Evolutionary conservation across 2,797 vertebrate species (phyloP), one percentile per base, ranked within the genome.

Genomic region (Dallia pectoralis): DNA sequence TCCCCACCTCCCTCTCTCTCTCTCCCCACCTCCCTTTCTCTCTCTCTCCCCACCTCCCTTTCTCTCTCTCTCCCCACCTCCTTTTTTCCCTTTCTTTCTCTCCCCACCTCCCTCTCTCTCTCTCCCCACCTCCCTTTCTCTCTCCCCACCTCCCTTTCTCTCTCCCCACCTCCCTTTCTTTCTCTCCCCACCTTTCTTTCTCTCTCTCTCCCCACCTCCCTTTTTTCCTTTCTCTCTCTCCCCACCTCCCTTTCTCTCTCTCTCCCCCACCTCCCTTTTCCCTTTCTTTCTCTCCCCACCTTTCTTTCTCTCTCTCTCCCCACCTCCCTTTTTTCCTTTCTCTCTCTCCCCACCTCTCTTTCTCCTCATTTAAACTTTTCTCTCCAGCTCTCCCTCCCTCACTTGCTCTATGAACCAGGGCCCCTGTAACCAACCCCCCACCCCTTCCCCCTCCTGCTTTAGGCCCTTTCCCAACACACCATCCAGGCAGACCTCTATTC

Each of bases 401-500:
- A 29, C 76, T 73, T 49, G 73, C 61, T 72, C 78, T 56, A 56
- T 90, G 86, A 93, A 89, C 87, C 79, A 70, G 81, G 84, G 85
- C 81, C 86, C 82, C 86, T 83, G 78, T 88, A 87, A 89, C 82
- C 89, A 85, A 81, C 65, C 14, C 4, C 40, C 40, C 12, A 3
- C 33, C 40, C 40, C 40, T 12, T 11, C 40, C 36, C 40, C 14
- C 40, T 12, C 40, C 76, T 78, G 84, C 82, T 82, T 85, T 82
- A 73, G 88, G 81, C 84, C 82, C 72, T 86, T 78, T 86, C 86
- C 87, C 84, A 78, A 83, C 84, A 69, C n/a, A 71, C 73, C 83
- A 76, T 78, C 70, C 70, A 77, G 79, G 81, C 70, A 70, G 74
- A 80, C 87, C 77, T 83, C 90, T 89, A 91, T 93, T 93, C 90